phyloP scores from a whole-genome alignment of 1,140 invertebrate species.

The Bombus huntii region DNA sequence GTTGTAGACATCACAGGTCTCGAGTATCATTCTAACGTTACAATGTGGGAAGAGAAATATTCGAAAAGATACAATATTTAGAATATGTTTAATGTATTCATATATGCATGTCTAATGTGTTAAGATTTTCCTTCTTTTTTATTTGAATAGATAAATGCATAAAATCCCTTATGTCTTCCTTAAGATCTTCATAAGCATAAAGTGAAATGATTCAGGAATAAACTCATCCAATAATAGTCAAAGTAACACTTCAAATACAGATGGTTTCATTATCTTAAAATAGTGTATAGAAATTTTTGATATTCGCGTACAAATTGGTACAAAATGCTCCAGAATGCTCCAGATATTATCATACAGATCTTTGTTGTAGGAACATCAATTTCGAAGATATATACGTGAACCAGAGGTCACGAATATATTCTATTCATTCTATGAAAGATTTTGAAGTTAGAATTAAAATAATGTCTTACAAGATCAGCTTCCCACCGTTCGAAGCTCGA shows the following conservation, averaged over 20 bases:
- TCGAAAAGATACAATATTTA: neutral
- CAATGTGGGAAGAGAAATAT: neutral
- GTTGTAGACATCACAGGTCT: slow-evolving; percentile 36
- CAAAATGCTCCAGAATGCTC: neutral
- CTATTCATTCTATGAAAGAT: neutral
- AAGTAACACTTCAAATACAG: neutral
- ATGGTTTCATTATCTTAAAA: neutral
- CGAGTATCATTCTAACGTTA: slow-evolving; percentile 7
- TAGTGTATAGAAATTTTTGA: neutral
- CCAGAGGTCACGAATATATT: neutral
- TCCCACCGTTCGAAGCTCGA: slow-evolving; percentile 79
- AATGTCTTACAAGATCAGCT: slow-evolving; percentile 73
- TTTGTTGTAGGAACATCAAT: slow-evolving; percentile 26
- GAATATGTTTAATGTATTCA: neutral
- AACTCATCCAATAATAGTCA: neutral
- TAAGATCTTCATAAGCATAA: neutral
- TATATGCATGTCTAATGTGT: no score
- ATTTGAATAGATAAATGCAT: neutral
- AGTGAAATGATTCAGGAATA: neutral
- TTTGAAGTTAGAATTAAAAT: neutral
- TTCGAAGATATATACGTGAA: neutral
- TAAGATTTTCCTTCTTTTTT: neutral
- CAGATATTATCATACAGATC: neutral
- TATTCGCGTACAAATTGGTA: neutral
- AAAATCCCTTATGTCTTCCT: neutral